Base-by-base conservation (phyloP, 2,113 vertebrate species). In the Trematocara variabile region DNA sequence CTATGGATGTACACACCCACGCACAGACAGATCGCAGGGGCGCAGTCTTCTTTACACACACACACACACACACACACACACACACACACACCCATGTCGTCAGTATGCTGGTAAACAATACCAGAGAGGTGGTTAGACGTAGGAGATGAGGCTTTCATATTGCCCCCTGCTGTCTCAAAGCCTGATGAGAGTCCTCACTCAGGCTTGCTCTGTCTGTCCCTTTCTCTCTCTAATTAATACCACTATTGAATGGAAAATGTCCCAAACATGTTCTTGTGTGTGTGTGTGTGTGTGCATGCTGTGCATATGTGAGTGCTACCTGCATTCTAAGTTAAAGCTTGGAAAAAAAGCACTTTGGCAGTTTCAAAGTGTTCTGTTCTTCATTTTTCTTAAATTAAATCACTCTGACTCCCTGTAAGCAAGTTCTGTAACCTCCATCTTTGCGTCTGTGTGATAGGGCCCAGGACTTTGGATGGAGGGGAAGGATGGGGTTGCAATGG, bases 381-480 rank as follows among this genome's bases (percentile, higher is more conserved):
- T 86, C 20, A 87, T 88, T 90, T 92, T 83, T 87, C 77, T 68
- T 92, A 22, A 68, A 87, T 91, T 88, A 82, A 90, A 91, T 91
- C 81, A 75, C 53, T 81, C 18, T 58, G 82, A 91, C 90, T 90
- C 86, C 86, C 84, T 60, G 77, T 78, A 53, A 89, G 86, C 88
- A 79, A 86, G 86, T 95, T 93, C 93, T 92, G 86, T 92, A 95
- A 94, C 88, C 13, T 68, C 65, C 79, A 82, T 90, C 33, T 82
- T 86, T 91, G 79, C 33, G 5, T 78, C 75, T 86, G 60, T 86
- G 83, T 91, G 91, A 91, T 86, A 87, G 86, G 78, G 82, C 86
- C 86, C 89, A 86, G 80, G 33, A 80, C 82, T 65, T 25, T 79
- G 54, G 34, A 54, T 10, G 39, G 22, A 44, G 20, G 39, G 44